A percentile compares a stretch with the other conserved stretches of the same genome.
phyloP scores from a whole-genome alignment of 2,888 invertebrate genomes.

The Tethea ocularis region DNA sequence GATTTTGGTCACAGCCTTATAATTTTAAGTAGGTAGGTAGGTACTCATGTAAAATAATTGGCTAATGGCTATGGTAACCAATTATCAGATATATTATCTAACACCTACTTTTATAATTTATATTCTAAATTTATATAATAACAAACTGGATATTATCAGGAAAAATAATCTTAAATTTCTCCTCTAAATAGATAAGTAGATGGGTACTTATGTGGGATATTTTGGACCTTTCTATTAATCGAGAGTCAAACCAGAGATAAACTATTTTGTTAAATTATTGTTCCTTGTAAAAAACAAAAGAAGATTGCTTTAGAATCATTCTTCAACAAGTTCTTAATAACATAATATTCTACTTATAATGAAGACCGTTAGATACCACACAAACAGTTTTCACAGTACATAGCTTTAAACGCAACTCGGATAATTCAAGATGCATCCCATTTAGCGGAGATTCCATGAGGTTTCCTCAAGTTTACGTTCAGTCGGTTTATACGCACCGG shows the following conservation, averaged over 20 bases:
- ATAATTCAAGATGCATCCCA: conserved; percentile 29
- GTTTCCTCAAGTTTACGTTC: conserved; percentile 43
- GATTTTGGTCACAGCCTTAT: background rate
- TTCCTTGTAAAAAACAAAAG: too few relatives aligned
- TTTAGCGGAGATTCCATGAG: conserved; percentile 35
- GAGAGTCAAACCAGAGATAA: background rate
- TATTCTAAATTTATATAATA: too few relatives aligned
- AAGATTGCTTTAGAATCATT: too few relatives aligned
- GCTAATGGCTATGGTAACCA: too few relatives aligned
- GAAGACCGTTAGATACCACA: conserved; percentile 4
- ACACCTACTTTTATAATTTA: too few relatives aligned
- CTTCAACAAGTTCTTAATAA: background rate
- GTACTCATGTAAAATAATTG: too few relatives aligned
- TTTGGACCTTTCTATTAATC: background rate
- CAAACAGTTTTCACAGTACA: conserved; percentile 19
- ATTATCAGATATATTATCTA: too few relatives aligned
- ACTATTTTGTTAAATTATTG: too few relatives aligned
- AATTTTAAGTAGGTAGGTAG: background rate
- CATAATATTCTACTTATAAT: conserved; percentile 3
- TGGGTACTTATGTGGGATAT: background rate
- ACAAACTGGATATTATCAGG: too few relatives aligned
- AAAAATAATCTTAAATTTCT: too few relatives aligned
- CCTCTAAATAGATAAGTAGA: too few relatives aligned
- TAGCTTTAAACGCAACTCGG: conserved; percentile 39
- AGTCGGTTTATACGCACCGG: conserved; percentile 51